Evolutionary conservation across 2,888 invertebrate species (phyloP).

Genomic region (Kuschelorhynchus macadamiae): DNA sequence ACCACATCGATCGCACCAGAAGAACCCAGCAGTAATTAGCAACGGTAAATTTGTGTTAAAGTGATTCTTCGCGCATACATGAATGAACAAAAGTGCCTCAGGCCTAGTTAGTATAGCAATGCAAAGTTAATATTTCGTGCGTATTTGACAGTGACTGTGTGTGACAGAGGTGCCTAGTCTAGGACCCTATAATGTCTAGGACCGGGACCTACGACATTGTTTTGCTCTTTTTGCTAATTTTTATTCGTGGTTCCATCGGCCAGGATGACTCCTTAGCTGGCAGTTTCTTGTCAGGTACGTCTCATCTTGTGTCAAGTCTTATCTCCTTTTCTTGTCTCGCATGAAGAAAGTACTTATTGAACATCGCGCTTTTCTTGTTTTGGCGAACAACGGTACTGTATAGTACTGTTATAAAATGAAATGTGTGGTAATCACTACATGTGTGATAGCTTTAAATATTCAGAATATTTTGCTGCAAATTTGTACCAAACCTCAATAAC

Average conservation of each 20-base stretch:
- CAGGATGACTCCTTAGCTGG: slow-evolving; percentile 87
- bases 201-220: slow-evolving; percentile 53
- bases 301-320: slow-evolving; percentile 39
- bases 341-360: slow-evolving; percentile 23
- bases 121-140: slow-evolving; percentile 53
- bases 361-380: slow-evolving; percentile 45
- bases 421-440: slow-evolving; percentile 41
- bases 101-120: slow-evolving; percentile 52
- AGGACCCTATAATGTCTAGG: slow-evolving; percentile 57
- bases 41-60: slow-evolving; percentile 67
- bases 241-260: slow-evolving; percentile 61
- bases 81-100: slow-evolving; percentile 62
- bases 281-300: slow-evolving; percentile 84
- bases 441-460: slow-evolving; percentile 22
- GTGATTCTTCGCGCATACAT: slow-evolving; percentile 65
- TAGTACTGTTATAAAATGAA: slow-evolving; percentile 55
- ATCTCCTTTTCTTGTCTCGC: slow-evolving; percentile 35
- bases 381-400: slow-evolving; percentile 53
- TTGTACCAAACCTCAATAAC: too few species aligned
- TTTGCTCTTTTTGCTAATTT: slow-evolving; percentile 38
- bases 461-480: too few species aligned
- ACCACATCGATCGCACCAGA: slow-evolving; percentile 47
- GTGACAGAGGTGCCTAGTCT: slow-evolving; percentile 49
- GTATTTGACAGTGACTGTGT: slow-evolving; percentile 62
- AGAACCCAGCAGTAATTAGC: slow-evolving; percentile 52